phyloP scores from a whole-genome alignment of 2,797 vertebrate genomes.

The Phataginus tetradactyla region DNA sequence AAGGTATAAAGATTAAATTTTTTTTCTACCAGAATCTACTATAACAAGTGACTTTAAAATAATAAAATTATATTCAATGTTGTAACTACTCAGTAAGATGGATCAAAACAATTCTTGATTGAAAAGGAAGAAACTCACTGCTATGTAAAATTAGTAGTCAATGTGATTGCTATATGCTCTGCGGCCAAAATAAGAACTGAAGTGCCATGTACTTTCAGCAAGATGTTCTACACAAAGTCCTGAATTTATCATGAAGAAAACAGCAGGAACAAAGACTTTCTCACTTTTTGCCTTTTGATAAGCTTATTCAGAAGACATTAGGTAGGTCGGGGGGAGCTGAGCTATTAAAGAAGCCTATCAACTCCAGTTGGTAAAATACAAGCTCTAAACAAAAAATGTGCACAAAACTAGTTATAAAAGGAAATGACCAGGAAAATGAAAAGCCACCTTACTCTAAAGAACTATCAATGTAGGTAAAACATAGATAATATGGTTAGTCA shows the following conservation, averaged over 20 bases:
- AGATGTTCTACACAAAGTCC: not conserved
- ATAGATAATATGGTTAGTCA: not conserved
- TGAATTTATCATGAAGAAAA: not conserved
- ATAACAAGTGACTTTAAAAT: slow-evolving; percentile 10
- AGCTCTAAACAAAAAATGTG: not conserved
- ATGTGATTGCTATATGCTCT: not conserved
- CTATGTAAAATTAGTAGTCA: not conserved
- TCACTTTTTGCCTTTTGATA: not conserved
- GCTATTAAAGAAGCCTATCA: not conserved
- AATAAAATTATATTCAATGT: not conserved
- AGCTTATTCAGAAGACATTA: not conserved
- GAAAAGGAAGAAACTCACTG: not conserved
- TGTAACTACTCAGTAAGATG: not conserved
- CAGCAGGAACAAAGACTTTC: not conserved
- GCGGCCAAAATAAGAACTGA: not conserved
- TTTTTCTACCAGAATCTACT: slow-evolving; percentile 12
- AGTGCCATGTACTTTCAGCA: not conserved
- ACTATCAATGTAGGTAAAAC: not conserved
- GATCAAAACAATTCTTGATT: not conserved
- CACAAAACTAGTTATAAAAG: not conserved
- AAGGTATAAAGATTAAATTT: not conserved
- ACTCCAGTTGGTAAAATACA: not conserved
- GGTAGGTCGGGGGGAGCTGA: not conserved
- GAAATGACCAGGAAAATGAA: not conserved
- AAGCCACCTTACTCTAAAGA: not conserved